Evolutionary conservation across 2,113 vertebrate genomes (phyloP).

Genomic region (Ivindomyrus marchei): DNA sequence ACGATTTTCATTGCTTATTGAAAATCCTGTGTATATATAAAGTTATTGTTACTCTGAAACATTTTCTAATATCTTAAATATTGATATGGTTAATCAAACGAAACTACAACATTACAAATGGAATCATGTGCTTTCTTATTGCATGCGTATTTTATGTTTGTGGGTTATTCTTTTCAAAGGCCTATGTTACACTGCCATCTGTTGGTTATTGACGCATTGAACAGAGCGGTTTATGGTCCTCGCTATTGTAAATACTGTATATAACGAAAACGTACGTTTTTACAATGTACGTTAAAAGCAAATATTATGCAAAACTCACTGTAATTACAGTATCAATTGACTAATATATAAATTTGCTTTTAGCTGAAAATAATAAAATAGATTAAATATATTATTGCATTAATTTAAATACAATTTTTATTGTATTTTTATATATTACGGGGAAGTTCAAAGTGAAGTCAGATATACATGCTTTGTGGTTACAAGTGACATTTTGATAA

Average conservation of each 20-base stretch:
- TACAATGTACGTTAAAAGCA: not conserved
- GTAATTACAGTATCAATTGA: not conserved
- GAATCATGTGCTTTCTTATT: not conserved
- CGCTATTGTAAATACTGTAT: not conserved
- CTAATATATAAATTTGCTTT: not conserved
- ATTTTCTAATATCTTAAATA: not conserved
- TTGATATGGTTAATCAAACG: not conserved
- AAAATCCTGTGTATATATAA: not conserved
- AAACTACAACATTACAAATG: not conserved
- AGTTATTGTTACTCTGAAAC: not conserved
- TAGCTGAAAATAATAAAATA: not conserved
- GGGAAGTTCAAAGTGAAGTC: not conserved
- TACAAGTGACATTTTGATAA: not conserved
- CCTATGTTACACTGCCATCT: slow-evolving; percentile 20
- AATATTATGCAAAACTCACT: not conserved
- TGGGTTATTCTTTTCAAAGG: not conserved
- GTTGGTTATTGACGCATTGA: not conserved
- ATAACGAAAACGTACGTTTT: not conserved
- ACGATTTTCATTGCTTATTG: not conserved
- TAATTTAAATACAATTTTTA: not conserved
- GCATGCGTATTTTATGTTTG: not conserved
- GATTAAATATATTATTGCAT: not conserved
- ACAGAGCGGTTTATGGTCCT: not conserved
- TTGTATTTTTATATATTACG: too few relatives aligned
- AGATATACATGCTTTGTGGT: not conserved